These are phyloP conservation scores for Tachypleus tridentatus DNA, from an alignment of 1,140 invertebrate genomes.

Conservation along the genomic window DNA sequence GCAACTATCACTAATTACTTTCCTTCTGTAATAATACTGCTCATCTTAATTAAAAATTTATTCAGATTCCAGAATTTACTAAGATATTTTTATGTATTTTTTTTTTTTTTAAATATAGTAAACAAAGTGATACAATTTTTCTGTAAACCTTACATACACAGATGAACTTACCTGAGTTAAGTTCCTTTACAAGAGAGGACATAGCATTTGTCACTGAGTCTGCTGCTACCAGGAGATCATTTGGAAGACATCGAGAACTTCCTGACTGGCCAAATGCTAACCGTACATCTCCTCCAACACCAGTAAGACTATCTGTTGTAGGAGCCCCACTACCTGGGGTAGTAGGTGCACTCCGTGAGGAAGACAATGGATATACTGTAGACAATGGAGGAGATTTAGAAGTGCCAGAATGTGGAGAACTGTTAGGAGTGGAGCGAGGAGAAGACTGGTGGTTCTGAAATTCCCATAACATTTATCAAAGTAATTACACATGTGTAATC, in stretches of 20 bases:
- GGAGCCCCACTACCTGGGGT: conserved; percentile 44
- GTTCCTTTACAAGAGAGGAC: conserved; percentile 86
- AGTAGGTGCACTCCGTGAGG: conserved; percentile 51
- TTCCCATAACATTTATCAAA: no score
- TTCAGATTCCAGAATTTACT: no score
- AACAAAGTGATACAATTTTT: no score
- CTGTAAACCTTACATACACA: no score
- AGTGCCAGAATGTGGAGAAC: conserved; percentile 60
- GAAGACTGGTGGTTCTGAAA: conserved; percentile 54
- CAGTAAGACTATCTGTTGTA: conserved; percentile 32
- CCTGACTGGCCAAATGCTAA: conserved; percentile 27
- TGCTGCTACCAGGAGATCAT: conserved; percentile 73
- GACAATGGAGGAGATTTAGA: conserved; percentile 63
- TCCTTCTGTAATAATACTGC: no score
- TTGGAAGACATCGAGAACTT: conserved; percentile 49
- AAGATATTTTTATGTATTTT: no score
- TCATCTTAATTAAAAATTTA: no score
- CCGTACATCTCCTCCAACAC: conserved; percentile 39
- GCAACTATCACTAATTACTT: no score
- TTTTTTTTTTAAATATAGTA: no score
- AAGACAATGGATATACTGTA: conserved; percentile 40
- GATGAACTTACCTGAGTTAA: conserved; percentile 51
- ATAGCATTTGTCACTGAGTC: conserved; percentile 94
- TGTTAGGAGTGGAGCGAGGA: conserved; percentile 77
- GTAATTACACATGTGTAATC: no score